Base-by-base conservation (phyloP, 2,113 vertebrate genomes). In the Zapus hudsonius region DNA sequence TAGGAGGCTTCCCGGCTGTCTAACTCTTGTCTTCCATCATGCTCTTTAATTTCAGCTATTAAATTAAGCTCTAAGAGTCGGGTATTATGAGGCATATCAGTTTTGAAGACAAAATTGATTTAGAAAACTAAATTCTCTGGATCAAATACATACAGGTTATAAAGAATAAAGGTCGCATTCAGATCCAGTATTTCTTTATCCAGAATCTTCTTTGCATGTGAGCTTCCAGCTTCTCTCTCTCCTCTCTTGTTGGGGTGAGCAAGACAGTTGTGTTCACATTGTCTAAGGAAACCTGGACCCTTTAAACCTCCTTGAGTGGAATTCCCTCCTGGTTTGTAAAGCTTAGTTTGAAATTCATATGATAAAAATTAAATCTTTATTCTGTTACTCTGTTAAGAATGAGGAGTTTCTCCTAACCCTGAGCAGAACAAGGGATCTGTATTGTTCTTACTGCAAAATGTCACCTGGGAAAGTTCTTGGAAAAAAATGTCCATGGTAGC, bases 401-500 rank as follows among this genome's bases (percentile, higher is more conserved):
- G 61, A 29, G 22, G 16, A 19, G 8, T 47, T 64, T 57, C 6
- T 93, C 20, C 40, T 52, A 59, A 29, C n/a, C 8, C 12, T 59
- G 20, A 42, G n/a, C 6, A 80, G 63, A 83, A 47, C 17, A 59
- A 63, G 1, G 33, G 1, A 1, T 47, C 75, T 90, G 36, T 16
- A 67, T 42, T 84, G 38, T 80, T 87, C 44, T 57, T n/a, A 33
- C 7, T 67, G n/a, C 23, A 74, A 6, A 55, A n/a, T 75, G 11
- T 38, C 27, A 42, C n/a, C 19, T 84, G 64, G 25, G 11, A 2
- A 11, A 31, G 6, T 31, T 74, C 5, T 31, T 2, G 55, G 20
- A 20, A 2, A 38, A 16, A 2, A 57, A 61, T 0, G 0, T 59
- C 15, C 66, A 22, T 7, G 61, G 1, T 2, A 15, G 25, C 6